Conservation (phyloP, 2,797 vertebrate species). For the Parotocinclus haroldoi region DNA sequence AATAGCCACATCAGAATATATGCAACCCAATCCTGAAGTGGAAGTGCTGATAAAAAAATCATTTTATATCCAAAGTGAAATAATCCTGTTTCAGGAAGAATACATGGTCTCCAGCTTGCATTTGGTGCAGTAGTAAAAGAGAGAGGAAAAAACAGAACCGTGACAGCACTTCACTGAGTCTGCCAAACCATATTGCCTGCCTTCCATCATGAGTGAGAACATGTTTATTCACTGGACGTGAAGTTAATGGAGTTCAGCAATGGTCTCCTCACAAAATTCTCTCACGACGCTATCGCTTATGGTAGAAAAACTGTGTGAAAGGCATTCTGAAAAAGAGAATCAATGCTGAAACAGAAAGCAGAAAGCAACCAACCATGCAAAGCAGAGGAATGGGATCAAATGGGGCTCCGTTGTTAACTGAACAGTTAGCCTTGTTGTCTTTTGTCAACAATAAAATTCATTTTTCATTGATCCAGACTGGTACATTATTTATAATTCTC, state of each 20-base stretch:
- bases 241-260: conserved; percentile 49
- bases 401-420: conserved; percentile 1
- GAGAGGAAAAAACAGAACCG: conserved; percentile 19
- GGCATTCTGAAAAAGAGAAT: conserved; percentile 4
- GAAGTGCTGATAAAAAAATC: conserved; percentile 2
- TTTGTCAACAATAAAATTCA: conserved; percentile 4
- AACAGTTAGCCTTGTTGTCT: conserved; percentile 6
- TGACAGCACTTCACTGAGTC: conserved; percentile 32
- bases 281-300: conserved; percentile 16
- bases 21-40: neutral
- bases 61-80: conserved; percentile 25
- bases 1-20: too few relatives aligned
- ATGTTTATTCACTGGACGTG: conserved; percentile 45
- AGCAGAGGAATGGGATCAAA: neutral
- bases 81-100: conserved; percentile 27
- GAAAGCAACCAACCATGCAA: conserved; percentile 11
- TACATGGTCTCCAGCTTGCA: conserved; percentile 9
- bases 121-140: conserved; percentile 12
- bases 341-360: conserved; percentile 19
- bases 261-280: conserved; percentile 18
- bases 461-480: conserved; percentile 8
- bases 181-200: conserved; percentile 32
- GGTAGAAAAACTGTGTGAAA: conserved; percentile 23
- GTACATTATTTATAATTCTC: conserved; percentile 15
- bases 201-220: conserved; percentile 27